Base-by-base conservation (phyloP, 1,140 invertebrate genomes). In the Drepana arcuata region DNA sequence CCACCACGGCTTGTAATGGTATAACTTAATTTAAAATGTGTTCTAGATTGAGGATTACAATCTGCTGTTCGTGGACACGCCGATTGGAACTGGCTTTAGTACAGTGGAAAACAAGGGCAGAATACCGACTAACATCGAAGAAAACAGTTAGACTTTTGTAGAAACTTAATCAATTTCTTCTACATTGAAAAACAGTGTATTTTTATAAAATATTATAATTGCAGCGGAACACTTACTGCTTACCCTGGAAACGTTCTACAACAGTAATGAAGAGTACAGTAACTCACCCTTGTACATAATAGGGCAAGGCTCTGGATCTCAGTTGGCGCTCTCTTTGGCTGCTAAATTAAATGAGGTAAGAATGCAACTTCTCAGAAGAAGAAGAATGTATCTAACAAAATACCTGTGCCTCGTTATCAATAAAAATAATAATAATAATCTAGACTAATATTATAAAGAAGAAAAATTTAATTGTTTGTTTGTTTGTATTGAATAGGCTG, bases 31-130 rank as follows among this genome's bases (percentile, higher is more conserved):
- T 88, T 2, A 23, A 12, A 14, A 23, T 41, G 14, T 18, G 30
- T 60, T 61, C 24, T 32, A 79, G 90, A 86, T 92, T 57, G 72
- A 84, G 46, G 46, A 83, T 16, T 84, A 85, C 23, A 91, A 89
- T 60, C 57, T 92, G 15, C 62, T 92, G 14, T 91, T 91, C 57
- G 73, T 91, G 2, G 90, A 91, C 65, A 89, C 88, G 49, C 89
- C 90, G 4, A 84, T 91, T n/a, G 90, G 90, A 1, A 85, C 88
- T 18, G 90, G 90, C 1, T 92, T 86, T 57, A 91, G 89, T 57
- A 89, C 86, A 55, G 85, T 87, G 0, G 29, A 36, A 12, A 30
- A 42, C 7, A 83, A 85, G 0, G 82, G 83, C 38, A 72, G 39
- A 38, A 69, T 25, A 40, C 66, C 46, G 31, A 84, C 16, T 57